Base-by-base conservation (phyloP, 1,140 invertebrate species). In the Drosophila eugracilis region DNA sequence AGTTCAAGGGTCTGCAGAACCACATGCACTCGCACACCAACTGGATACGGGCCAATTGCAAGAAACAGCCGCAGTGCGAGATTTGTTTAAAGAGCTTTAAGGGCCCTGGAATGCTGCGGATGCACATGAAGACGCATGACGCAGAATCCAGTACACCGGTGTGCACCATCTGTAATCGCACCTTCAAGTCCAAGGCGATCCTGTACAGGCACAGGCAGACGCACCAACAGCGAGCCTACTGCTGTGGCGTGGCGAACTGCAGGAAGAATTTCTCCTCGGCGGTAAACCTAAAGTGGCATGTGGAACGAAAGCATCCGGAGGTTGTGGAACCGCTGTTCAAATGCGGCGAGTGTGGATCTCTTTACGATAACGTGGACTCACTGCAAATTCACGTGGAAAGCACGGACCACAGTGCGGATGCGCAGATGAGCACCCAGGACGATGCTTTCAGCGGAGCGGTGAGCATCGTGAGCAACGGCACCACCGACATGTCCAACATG, bases 121-220 rank as follows among this genome's bases (percentile, higher is more conserved):
- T 94, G 93, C 93, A 94, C 76, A 94, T 94, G 93, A 92, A 93
- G 5, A 94, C 93, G 0, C 93, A 94, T 90, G 93, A 94, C 63
- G 90, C 93, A 0, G 93, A 93, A 0, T 92, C 93, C 0, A 93
- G 92, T 57, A 92, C 92, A 62, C 93, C 93, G 2, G 92, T 93
- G 3, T 94, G 93, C 69, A 93, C 93, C 10, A 93, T 94, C 10
- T 94, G 93, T 75, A 92, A 93, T 41, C 92, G 93, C 10, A 92
- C 92, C 1, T 94, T 94, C 81, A 91, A 93, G 39, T 93, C 92
- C 21, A 94, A 94, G 63, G 93, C 93, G 1, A 90, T 94, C 14
- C 86, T 94, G 3, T 94, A 94, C 70, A 89, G 93, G 0, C 93
- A 94, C 75, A 57, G 93, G 17, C 93, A 94, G 59, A 94, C 93